Evolutionary conservation across 2,888 invertebrate genomes (phyloP).

Genomic region (Chalcosyrphus nemorum): DNA sequence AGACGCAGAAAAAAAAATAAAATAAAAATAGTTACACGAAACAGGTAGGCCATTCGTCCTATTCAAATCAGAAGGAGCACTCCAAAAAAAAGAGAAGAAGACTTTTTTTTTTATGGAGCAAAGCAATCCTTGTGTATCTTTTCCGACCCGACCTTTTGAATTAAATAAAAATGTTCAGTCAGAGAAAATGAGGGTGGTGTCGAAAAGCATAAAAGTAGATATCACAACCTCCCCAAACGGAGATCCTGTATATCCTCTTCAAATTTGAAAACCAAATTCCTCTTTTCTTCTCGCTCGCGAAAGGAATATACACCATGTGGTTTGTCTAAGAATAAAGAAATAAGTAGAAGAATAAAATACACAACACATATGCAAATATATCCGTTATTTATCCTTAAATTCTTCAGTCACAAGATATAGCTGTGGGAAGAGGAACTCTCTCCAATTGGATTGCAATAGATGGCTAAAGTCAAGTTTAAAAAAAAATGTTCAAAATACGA

Average conservation of each 20-base stretch:
- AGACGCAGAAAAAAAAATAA: slow-evolving; percentile 11
- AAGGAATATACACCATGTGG: slow-evolving; percentile 23
- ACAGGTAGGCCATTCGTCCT: slow-evolving; percentile 54
- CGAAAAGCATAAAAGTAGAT: slow-evolving; percentile 21
- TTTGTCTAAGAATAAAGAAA: slow-evolving; percentile 13
- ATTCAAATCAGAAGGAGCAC: slow-evolving; percentile 50
- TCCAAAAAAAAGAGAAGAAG: not conserved
- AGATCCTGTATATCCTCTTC: slow-evolving; percentile 64
- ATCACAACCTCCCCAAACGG: slow-evolving; percentile 40
- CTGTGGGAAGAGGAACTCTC: slow-evolving; percentile 4
- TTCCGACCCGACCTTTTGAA: slow-evolving; percentile 47
- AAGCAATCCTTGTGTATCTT: slow-evolving; percentile 29
- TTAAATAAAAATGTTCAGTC: slow-evolving; percentile 39
- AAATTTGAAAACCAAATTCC: slow-evolving; percentile 72
- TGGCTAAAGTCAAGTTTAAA: not conserved
- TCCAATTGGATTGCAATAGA: slow-evolving; percentile 53
- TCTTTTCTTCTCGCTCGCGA: not conserved
- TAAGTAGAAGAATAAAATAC: slow-evolving; percentile 12
- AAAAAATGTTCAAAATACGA: not conserved
- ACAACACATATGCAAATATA: slow-evolving; percentile 60
- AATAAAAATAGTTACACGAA: slow-evolving; percentile 45
- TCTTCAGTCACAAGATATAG: slow-evolving; percentile 19
- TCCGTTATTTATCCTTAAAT: slow-evolving; percentile 59
- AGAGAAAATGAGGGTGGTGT: not conserved
- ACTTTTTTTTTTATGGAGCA: slow-evolving; percentile 5